Conservation (phyloP, 2,797 vertebrate species). For the Argentina silus region DNA sequence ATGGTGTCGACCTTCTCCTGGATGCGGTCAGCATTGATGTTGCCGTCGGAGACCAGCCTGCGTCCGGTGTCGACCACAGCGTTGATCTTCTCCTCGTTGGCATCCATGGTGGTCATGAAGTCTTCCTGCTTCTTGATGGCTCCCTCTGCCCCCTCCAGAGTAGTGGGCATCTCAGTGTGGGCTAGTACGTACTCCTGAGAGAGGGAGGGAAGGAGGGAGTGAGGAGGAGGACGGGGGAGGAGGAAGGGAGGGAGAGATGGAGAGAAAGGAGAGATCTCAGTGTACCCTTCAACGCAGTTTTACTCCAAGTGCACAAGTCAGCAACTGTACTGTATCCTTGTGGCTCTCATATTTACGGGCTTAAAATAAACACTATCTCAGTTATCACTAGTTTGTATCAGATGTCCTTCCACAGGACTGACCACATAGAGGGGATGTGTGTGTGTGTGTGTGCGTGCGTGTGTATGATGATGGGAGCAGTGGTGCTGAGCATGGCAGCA, state of each 20-base stretch:
- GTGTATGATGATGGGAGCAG: background rate
- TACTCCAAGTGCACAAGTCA: background rate
- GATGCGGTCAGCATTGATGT: constrained; percentile 86
- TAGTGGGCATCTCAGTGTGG: constrained; percentile 96
- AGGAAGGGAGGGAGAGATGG: background rate
- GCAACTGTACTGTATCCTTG: background rate
- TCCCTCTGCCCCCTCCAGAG: constrained; percentile 93
- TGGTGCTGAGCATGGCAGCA: background rate
- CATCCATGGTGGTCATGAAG: constrained; percentile 99
- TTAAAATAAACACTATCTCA: too few relatives aligned
- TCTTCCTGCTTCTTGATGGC: constrained; percentile 99
- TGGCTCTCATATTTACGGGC: background rate
- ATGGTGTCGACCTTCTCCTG: constrained; percentile 96
- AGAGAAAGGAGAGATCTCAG: background rate
- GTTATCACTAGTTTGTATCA: background rate
- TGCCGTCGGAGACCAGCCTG: constrained; percentile 91
- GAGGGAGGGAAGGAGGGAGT: too few relatives aligned
- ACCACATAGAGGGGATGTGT: background rate
- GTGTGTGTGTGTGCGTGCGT: background rate
- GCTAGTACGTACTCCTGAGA: constrained; percentile 94
- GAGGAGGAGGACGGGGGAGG: background rate
- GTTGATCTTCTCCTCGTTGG: constrained; percentile 97
- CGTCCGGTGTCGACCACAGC: constrained; percentile 91
- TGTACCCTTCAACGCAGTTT: background rate
- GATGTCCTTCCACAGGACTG: background rate